These are phyloP conservation scores for Chanos chanos DNA, from an alignment of 2,797 vertebrate species.

Conservation along the genomic window DNA sequence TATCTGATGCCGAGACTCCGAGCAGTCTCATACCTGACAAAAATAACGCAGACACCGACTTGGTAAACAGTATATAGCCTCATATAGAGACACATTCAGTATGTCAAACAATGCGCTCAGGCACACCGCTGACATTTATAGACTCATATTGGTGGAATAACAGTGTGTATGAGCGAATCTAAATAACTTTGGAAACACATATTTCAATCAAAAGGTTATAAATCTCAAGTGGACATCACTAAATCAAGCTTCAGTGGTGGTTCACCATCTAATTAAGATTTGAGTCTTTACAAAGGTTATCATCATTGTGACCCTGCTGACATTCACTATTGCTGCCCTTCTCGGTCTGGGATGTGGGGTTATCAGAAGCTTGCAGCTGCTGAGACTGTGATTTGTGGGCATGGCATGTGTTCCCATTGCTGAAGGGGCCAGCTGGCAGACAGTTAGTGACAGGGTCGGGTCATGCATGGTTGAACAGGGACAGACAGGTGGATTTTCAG, in stretches of 20 bases:
- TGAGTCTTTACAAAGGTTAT: background rate
- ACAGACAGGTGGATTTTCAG: background rate
- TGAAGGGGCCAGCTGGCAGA: too few relatives aligned
- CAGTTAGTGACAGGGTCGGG: background rate
- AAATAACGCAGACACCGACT: constrained; percentile 31
- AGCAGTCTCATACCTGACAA: constrained; percentile 13
- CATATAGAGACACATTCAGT: constrained; percentile 12
- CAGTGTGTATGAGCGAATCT: too few relatives aligned
- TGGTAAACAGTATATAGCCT: background rate
- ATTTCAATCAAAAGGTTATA: too few relatives aligned
- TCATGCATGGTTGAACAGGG: background rate
- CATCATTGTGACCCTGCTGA: background rate
- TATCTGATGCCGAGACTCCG: constrained; percentile 10
- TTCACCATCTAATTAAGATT: constrained; percentile 18
- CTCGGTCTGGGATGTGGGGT: background rate
- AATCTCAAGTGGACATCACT: too few relatives aligned
- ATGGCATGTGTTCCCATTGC: too few relatives aligned
- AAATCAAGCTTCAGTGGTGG: too few relatives aligned
- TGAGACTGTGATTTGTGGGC: constrained; percentile 2
- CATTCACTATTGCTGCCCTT: background rate
- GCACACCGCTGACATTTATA: background rate
- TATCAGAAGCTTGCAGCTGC: background rate
- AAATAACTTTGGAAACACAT: too few relatives aligned
- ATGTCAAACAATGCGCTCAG: constrained; percentile 9
- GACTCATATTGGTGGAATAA: too few relatives aligned